Evolutionary conservation across 2,113 vertebrate genomes (phyloP).

Genomic region (Panurus biarmicus): DNA sequence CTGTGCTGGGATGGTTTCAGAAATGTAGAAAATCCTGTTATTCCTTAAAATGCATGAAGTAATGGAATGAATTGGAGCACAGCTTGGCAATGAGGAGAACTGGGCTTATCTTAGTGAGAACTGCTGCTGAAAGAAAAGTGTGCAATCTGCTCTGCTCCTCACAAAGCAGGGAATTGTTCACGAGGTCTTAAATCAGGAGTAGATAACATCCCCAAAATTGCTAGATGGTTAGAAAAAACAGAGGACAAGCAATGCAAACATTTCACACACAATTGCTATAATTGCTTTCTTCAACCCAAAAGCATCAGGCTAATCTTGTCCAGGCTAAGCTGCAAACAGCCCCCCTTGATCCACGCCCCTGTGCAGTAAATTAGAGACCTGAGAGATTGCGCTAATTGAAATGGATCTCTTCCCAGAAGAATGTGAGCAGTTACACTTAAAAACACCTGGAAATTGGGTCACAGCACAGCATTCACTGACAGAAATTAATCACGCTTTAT

Average conservation of each 20-base stretch:
- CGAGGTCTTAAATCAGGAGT: not conserved
- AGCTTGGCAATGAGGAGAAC: not conserved
- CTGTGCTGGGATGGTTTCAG: not conserved
- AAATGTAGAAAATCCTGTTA: not conserved
- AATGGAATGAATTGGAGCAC: not conserved
- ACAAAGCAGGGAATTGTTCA: not conserved
- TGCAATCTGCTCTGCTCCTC: not conserved
- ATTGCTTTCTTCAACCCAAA: not conserved
- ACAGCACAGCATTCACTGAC: not conserved
- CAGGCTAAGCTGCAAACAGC: not conserved
- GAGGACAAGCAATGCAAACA: not conserved
- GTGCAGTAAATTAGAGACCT: not conserved
- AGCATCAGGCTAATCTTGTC: not conserved
- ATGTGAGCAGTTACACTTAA: not conserved
- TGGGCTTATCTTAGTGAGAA: not conserved
- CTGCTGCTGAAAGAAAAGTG: not conserved
- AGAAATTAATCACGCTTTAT: not conserved
- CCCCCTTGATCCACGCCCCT: not conserved
- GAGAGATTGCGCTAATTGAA: not conserved
- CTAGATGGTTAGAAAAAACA: not conserved
- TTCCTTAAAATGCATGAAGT: not conserved
- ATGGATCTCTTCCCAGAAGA: constrained; percentile 19
- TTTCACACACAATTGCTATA: not conserved
- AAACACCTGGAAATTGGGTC: not conserved
- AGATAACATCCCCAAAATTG: not conserved